phyloP scores from a whole-genome alignment of 2,888 invertebrate genomes.

The Acanthosepion lycidas region DNA sequence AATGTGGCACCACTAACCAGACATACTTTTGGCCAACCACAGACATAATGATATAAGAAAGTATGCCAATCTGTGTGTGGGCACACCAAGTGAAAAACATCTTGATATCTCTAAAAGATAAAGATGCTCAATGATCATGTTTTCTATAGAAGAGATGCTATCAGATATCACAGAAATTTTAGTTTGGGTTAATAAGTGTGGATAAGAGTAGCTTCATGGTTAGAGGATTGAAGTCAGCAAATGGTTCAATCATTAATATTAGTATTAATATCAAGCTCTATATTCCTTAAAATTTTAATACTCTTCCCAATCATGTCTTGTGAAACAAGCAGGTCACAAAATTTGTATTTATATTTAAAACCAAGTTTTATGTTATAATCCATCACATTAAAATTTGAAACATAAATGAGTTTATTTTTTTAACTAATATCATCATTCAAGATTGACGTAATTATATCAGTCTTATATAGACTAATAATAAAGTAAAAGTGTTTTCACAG shows the following conservation, averaged over 20 bases:
- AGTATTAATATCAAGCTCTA: neutral
- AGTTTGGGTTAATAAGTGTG: neutral
- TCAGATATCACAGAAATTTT: neutral
- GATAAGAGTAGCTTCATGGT: neutral
- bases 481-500: no score
- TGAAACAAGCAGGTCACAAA: neutral
- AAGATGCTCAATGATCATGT: neutral
- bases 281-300: neutral
- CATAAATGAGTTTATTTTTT: no score
- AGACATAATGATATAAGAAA: neutral
- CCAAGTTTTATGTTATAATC: no score
- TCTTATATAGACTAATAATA: no score
- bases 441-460: no score
- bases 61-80: neutral
- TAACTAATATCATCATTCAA: no score
- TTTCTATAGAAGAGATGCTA: neutral
- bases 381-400: no score
- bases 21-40: conserved; percentile 8
- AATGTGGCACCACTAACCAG: neutral
- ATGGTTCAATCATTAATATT: neutral
- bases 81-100: neutral
- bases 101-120: neutral
- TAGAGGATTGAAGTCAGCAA: neutral
- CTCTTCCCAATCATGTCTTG: neutral
- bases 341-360: no score